These are phyloP conservation scores for Phrynocephalus guinanensis DNA, from an alignment of 2,797 vertebrate species.

Conservation along the genomic window DNA sequence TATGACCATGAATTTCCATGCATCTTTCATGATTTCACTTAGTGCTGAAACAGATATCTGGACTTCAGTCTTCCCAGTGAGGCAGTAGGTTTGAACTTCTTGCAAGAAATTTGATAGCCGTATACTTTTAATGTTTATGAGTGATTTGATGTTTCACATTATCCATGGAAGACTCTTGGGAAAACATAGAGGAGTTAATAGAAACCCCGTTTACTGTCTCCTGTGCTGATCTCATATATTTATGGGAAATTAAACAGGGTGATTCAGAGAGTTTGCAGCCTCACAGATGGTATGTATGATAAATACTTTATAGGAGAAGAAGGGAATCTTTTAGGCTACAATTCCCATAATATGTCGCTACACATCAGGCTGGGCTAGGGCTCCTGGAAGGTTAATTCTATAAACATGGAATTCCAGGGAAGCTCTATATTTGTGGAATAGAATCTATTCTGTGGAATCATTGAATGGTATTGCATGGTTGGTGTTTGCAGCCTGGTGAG, in stretches of 20 bases:
- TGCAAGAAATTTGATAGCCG: constrained; percentile 29
- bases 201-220: not conserved
- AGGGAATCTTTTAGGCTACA: no score
- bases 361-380: no score
- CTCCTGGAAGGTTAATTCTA: no score
- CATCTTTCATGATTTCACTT: constrained; percentile 46
- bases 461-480: not conserved
- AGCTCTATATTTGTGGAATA: no score
- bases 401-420: no score
- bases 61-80: constrained; percentile 22
- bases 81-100: constrained; percentile 37
- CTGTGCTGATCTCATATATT: not conserved
- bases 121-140: constrained; percentile 33
- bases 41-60: not conserved
- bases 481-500: not conserved
- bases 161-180: constrained; percentile 39
- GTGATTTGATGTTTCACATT: constrained; percentile 47
- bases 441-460: not conserved
- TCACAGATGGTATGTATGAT: not conserved
- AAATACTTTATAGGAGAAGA: not conserved
- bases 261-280: not conserved
- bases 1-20: constrained; percentile 24
- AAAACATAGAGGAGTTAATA: constrained; percentile 36
- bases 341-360: no score
- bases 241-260: not conserved